phyloP scores from a whole-genome alignment of 2,888 invertebrate genomes.

The Nemotelus pantherinus region DNA sequence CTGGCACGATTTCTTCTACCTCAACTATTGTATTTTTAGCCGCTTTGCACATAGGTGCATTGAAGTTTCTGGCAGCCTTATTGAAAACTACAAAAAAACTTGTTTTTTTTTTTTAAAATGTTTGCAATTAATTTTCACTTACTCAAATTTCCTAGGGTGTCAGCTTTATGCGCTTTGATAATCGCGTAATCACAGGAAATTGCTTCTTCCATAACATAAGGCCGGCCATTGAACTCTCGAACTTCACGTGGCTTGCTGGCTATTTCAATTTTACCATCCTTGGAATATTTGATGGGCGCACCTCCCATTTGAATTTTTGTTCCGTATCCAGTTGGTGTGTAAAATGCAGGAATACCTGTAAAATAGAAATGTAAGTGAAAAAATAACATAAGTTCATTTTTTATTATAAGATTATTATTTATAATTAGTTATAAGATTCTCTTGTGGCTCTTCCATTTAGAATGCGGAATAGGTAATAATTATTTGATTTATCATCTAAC shows the following conservation, averaged over 20 bases:
- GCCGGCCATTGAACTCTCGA: conserved; percentile 82
- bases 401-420: neutral
- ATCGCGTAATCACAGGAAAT: conserved; percentile 96
- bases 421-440: neutral
- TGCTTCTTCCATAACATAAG: conserved; percentile 94
- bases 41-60: conserved; percentile 94
- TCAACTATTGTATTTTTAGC: conserved; percentile 90
- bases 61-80: conserved; percentile 95
- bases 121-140: neutral
- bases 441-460: too few species aligned
- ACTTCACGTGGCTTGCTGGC: conserved; percentile 78
- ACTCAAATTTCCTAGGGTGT: conserved; percentile 88
- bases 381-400: neutral
- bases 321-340: conserved; percentile 94
- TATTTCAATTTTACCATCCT: conserved; percentile 74
- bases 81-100: conserved; percentile 67
- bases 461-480: too few species aligned
- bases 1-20: conserved; percentile 94
- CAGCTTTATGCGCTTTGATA: conserved; percentile 97
- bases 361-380: neutral
- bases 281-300: conserved; percentile 90
- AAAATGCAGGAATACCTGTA: conserved; percentile 90
- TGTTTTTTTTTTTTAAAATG: neutral
- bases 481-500: too few species aligned
- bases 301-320: conserved; percentile 97